These are phyloP conservation scores for Epizoanthus ramosus DNA, from an alignment of 92 coral and sea anemone genomes.

Conservation along the genomic window DNA sequence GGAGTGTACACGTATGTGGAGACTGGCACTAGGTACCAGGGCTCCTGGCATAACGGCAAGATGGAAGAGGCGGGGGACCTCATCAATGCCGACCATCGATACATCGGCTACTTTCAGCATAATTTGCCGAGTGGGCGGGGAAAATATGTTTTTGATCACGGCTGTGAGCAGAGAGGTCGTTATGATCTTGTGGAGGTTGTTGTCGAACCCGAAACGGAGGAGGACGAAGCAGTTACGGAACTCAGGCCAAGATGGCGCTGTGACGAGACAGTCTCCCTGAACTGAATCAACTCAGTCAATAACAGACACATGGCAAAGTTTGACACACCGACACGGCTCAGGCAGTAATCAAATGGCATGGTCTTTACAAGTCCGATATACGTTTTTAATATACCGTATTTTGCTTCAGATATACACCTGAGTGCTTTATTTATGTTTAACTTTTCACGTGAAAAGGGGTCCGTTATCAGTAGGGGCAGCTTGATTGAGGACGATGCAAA, in stretches of 20 bases:
- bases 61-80: conserved; percentile 95
- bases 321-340: too few relatives aligned
- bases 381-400: too few relatives aligned
- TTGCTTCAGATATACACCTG: too few relatives aligned
- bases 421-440: too few relatives aligned
- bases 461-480: too few relatives aligned
- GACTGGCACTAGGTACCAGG: conserved; percentile 95
- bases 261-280: conserved; percentile 61
- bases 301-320: too few relatives aligned
- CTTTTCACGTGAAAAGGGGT: too few relatives aligned
- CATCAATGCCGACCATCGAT: conserved; percentile 93
- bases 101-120: conserved; percentile 79
- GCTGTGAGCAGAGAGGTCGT: conserved; percentile 89
- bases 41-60: conserved; percentile 92
- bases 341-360: too few relatives aligned
- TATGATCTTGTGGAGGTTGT: conserved; percentile 89
- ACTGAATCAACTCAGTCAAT: conserved; percentile 26
- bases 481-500: too few relatives aligned
- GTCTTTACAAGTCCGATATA: too few relatives aligned
- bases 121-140: conserved; percentile 90
- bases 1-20: conserved; percentile 84
- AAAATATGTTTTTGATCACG: conserved; percentile 89
- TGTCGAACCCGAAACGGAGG: conserved; percentile 84
- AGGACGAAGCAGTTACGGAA: conserved; percentile 83
- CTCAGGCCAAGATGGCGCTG: conserved; percentile 87